phyloP scores from a whole-genome alignment of 2,113 vertebrate species.

The Amblyornis subalaris region DNA sequence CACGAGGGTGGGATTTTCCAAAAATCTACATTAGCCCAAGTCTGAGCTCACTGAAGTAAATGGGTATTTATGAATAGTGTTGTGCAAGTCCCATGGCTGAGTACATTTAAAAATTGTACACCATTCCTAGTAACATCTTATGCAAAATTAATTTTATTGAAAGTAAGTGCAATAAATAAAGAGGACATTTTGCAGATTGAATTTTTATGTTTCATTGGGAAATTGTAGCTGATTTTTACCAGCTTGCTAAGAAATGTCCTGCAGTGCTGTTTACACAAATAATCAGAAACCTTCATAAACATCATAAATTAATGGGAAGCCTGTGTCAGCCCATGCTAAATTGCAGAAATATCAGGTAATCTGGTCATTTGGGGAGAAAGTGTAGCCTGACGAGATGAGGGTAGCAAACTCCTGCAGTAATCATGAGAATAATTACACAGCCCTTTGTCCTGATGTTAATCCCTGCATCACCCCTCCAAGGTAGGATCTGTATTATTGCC shows the following conservation, averaged over 20 bases:
- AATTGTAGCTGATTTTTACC: neutral
- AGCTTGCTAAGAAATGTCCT: neutral
- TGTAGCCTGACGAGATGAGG: neutral
- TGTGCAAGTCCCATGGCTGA: neutral
- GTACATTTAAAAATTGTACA: neutral
- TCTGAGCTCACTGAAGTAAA: neutral
- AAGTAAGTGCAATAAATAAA: neutral
- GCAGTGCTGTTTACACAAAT: neutral
- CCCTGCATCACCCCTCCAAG: neutral
- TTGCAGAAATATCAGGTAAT: neutral
- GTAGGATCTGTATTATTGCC: slow-evolving; percentile 28
- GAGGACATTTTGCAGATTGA: neutral
- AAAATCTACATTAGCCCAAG: neutral
- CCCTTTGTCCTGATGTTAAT: slow-evolving; percentile 32
- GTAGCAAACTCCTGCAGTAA: neutral
- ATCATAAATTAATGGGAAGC: neutral
- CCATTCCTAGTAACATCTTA: neutral
- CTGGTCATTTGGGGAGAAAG: neutral
- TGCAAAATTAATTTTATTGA: neutral
- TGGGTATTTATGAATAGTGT: neutral
- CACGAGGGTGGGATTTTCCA: neutral
- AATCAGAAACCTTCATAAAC: neutral
- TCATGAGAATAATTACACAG: neutral
- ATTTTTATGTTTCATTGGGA: neutral
- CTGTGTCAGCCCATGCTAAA: neutral